Evolutionary conservation across 2,888 invertebrate genomes (phyloP).

Genomic region (Rhopalosiphum nymphaeae): DNA sequence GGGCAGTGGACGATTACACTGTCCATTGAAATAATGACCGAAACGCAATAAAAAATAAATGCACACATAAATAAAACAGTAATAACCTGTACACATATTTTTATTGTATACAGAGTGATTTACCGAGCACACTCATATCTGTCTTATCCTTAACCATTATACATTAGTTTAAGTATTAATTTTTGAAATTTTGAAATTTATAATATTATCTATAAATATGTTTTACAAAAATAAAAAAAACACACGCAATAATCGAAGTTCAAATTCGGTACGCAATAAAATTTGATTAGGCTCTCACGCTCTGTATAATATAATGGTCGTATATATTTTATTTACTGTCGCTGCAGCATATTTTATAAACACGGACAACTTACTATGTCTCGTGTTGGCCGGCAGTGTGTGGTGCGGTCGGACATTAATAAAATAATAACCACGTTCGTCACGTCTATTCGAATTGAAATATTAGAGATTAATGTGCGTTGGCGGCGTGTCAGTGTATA

Average conservation of each 20-base stretch:
- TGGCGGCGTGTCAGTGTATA: background rate
- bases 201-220: too few species aligned
- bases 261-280: background rate
- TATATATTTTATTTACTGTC: background rate
- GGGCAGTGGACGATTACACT: background rate
- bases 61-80: conserved; percentile 43
- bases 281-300: background rate
- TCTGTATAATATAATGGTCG: background rate
- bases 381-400: background rate
- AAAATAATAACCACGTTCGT: conserved; percentile 55
- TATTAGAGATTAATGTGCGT: conserved; percentile 36
- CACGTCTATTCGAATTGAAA: conserved; percentile 45
- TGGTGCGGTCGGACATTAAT: background rate
- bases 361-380: background rate
- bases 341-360: background rate
- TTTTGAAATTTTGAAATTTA: too few species aligned
- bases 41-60: conserved; percentile 43
- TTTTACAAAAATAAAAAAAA: too few species aligned
- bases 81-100: conserved; percentile 24
- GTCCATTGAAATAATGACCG: conserved; percentile 26
- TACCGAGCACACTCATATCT: background rate
- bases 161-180: too few species aligned
- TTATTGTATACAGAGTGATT: background rate
- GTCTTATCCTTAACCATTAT: background rate
- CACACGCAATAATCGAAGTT: background rate